Percentiles rank a stretch among this genome's conserved stretches.
phyloP scores from a whole-genome alignment of 1,140 invertebrate genomes.

The Orussus abietinus region DNA sequence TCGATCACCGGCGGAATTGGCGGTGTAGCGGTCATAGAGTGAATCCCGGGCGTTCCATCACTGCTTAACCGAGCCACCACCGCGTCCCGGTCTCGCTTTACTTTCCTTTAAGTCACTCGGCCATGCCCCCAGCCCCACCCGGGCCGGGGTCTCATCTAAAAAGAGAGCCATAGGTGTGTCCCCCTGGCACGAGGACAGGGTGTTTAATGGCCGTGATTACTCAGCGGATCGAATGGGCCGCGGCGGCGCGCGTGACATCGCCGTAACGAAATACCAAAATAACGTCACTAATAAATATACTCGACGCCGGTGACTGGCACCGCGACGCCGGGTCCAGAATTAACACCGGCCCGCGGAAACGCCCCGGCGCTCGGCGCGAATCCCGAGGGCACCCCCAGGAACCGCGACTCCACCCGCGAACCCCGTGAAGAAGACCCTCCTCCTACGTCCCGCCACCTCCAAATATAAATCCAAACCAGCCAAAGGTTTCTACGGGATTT shows the following conservation, averaged over 20 bases:
- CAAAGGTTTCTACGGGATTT: too few species aligned
- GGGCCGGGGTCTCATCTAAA: too few species aligned
- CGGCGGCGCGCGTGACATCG: conserved; percentile 34
- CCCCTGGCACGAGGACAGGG: conserved; percentile 38
- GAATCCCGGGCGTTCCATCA: conserved; percentile 41
- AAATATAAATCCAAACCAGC: too few species aligned
- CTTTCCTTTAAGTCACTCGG: neutral
- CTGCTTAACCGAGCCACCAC: conserved; percentile 28
- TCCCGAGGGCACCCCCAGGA: too few species aligned
- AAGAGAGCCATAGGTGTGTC: conserved; percentile 14
- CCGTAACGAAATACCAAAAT: conserved; percentile 51
- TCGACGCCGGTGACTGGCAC: too few species aligned
- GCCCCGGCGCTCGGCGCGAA: too few species aligned
- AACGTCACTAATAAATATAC: conserved; percentile 52
- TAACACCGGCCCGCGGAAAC: too few species aligned
- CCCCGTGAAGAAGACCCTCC: too few species aligned
- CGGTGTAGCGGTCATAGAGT: conserved; percentile 40
- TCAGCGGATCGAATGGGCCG: conserved; percentile 49
- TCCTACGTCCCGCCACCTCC: too few species aligned
- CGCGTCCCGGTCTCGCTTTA: neutral
- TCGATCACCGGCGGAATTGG: conserved; percentile 36
- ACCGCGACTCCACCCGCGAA: too few species aligned
- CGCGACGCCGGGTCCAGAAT: too few species aligned
- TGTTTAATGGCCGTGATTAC: conserved; percentile 51
- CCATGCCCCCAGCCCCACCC: too few species aligned